Base-by-base conservation (phyloP, 2,797 vertebrate species). In the Serranus cabrilla region DNA sequence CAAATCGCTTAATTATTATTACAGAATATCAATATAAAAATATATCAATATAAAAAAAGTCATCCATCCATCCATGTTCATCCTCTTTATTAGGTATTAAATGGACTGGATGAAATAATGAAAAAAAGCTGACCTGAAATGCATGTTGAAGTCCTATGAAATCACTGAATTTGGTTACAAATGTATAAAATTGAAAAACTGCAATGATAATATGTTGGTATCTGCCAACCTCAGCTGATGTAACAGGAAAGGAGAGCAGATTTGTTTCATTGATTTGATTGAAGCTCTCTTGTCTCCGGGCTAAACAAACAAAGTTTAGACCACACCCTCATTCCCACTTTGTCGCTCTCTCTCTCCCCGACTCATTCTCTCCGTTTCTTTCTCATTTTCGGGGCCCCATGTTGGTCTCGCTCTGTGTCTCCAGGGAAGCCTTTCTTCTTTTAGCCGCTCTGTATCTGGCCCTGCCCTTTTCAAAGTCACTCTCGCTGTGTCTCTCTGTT, bases 391-490 rank as follows among this genome's bases (percentile, higher is more conserved):
- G 18, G 58, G 74, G 75, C 47, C 61, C 60, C 68, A 66, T 76
- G 82, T 83, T 75, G 25, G 66, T 83, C 73, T 71, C 20, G 55
- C 84, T 71, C 54, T 81, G 61, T 31, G 70, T 91, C 88, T 87
- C 83, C 37, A 47, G 85, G 84, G 89, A 87, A 78, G 74, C 61
- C 78, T 86, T 88, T 89, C 91, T 90, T 88, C 86, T 84, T 92
- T 89, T 83, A 85, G 88, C 91, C 78, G 71, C 83, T 81, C 84
- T 79, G 73, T 81, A 62, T 88, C 79, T 85, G 85, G 77, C 66
- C 83, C 84, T 89, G 84, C 79, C 87, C 80, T 89, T 91, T 91
- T 63, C 88, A 91, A 86, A 81, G 86, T 89, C 91, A 85, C 77
- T 83, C 81, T 81, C 14, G 6, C 80, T 54, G 46, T 58, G 7